phyloP scores from a whole-genome alignment of 1,140 invertebrate species.

The Formica selysi region DNA sequence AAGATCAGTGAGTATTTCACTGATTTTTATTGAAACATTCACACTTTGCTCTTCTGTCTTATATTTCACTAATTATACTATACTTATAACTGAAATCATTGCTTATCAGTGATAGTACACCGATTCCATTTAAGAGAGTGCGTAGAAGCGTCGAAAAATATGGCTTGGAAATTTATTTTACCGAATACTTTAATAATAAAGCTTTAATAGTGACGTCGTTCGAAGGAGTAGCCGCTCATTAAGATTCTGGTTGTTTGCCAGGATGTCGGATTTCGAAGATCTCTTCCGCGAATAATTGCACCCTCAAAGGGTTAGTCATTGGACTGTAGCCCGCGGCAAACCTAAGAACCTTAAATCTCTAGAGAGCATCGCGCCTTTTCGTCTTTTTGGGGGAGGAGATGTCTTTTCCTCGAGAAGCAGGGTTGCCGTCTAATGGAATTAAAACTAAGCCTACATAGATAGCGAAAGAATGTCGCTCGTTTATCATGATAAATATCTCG shows the following conservation, averaged over 20 bases:
- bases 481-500: conserved; percentile 80
- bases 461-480: conserved; percentile 73
- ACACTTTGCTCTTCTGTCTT: no score
- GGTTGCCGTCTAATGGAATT: conserved; percentile 82
- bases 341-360: conserved; percentile 72
- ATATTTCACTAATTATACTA: no score
- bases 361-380: conserved; percentile 61
- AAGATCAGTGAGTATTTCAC: no score
- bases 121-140: background rate
- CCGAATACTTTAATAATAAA: background rate
- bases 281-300: conserved; percentile 77
- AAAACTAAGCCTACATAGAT: conserved; percentile 83
- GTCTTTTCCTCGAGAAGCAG: conserved; percentile 59
- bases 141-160: no score
- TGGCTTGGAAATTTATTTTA: background rate
- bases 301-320: conserved; percentile 82
- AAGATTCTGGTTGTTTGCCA: conserved; percentile 83
- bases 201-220: conserved; percentile 22
- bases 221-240: conserved; percentile 74
- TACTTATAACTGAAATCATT: no score
- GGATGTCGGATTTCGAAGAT: conserved; percentile 74
- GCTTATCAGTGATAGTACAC: no score
- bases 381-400: conserved; percentile 26
- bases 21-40: no score
- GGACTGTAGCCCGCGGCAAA: conserved; percentile 71